phyloP scores from a whole-genome alignment of 2,797 vertebrate genomes.

The Ptychadena robeensis region DNA sequence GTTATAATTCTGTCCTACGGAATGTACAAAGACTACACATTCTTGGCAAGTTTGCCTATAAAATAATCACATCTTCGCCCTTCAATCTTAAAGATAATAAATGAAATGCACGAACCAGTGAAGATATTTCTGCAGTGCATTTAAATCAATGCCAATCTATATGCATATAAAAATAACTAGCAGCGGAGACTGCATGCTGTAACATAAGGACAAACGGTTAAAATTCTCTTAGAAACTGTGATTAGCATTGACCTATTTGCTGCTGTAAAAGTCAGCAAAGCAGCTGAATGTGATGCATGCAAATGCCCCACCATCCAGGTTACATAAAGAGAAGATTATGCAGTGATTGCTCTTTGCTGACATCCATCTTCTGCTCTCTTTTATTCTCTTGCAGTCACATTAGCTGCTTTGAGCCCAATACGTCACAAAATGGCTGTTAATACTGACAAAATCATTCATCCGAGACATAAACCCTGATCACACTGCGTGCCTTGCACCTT shows the following conservation, averaged over 20 bases:
- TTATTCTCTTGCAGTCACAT: constrained; percentile 61
- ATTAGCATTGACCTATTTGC: constrained; percentile 46
- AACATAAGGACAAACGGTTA: constrained; percentile 4
- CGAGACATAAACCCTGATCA: constrained; percentile 44
- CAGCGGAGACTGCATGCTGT: background rate
- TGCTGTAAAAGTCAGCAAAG: constrained; percentile 41
- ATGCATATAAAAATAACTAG: background rate
- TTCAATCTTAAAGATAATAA: background rate
- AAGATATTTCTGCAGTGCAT: background rate
- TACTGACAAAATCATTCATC: constrained; percentile 59
- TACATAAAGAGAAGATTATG: constrained; percentile 62
- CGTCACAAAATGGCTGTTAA: constrained; percentile 62
- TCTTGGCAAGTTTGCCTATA: background rate
- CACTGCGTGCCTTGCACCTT: constrained; percentile 5
- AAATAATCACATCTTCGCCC: background rate
- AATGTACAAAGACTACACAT: background rate
- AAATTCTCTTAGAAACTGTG: constrained; percentile 12
- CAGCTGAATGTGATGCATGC: constrained; percentile 39
- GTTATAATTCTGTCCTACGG: background rate
- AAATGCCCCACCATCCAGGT: constrained; percentile 53
- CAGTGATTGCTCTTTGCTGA: constrained; percentile 61
- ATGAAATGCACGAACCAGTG: background rate
- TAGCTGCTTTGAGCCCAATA: constrained; percentile 56
- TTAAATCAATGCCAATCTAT: background rate
- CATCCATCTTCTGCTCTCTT: constrained; percentile 61